Percentiles rank a stretch among this genome's conserved stretches.
These are phyloP conservation scores for Phania funesta DNA, from an alignment of 2,888 invertebrate species.

Conservation along the genomic window DNA sequence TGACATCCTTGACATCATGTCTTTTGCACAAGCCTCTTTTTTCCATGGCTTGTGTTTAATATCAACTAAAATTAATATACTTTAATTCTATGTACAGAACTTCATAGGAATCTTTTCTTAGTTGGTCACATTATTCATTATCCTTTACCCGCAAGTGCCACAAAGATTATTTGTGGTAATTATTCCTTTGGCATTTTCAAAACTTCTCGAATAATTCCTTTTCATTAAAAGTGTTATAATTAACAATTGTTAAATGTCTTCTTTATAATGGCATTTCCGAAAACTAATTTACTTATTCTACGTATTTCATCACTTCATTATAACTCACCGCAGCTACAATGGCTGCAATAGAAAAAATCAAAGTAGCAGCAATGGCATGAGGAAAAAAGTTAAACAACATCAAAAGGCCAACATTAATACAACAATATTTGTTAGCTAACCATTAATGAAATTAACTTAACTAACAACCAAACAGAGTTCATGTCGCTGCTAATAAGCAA, in stretches of 20 bases:
- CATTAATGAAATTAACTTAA: constrained; percentile 63
- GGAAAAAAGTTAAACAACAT: constrained; percentile 25
- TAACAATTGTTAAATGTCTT: constrained; percentile 37
- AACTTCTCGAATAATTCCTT: constrained; percentile 50
- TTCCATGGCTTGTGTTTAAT: no score
- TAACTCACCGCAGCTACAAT: not conserved
- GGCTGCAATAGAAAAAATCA: not conserved
- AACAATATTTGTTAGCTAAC: constrained; percentile 40
- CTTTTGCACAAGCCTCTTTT: no score
- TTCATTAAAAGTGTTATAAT: constrained; percentile 46
- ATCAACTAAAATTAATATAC: no score
- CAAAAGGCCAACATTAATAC: constrained; percentile 51
- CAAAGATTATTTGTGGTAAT: not conserved
- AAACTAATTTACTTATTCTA: constrained; percentile 51
- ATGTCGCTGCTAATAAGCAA: constrained; percentile 32
- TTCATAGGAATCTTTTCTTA: no score
- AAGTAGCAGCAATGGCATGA: not conserved
- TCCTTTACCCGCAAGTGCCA: not conserved
- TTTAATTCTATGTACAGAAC: no score
- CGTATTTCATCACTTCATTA: constrained; percentile 13
- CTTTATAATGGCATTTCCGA: constrained; percentile 51
- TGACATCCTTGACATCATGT: no score
- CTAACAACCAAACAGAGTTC: constrained; percentile 39
- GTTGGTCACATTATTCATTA: not conserved
- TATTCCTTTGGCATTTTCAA: not conserved